Conservation (phyloP, 2,888 invertebrate species). For the Nephrotoma guestfalica region DNA sequence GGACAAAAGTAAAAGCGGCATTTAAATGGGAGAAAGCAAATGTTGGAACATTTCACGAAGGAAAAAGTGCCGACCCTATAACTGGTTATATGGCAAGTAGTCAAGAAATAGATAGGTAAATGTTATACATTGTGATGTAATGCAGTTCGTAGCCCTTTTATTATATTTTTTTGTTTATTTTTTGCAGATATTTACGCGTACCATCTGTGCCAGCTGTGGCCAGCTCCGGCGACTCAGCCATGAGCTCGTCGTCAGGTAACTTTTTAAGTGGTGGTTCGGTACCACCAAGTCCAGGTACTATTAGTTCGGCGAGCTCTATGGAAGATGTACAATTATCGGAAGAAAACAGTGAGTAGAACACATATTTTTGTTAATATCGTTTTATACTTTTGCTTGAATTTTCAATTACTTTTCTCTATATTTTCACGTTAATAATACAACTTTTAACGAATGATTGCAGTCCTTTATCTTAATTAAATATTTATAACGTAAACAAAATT, state of each 20-base stretch:
- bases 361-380: not conserved
- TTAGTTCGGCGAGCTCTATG: constrained; percentile 59
- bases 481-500: no score
- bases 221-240: constrained; percentile 40
- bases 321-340: constrained; percentile 39
- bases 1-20: constrained; percentile 81
- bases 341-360: constrained; percentile 19
- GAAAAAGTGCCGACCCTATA: constrained; percentile 30
- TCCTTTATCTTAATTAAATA: not conserved
- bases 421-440: not conserved
- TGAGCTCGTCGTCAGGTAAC: constrained; percentile 33
- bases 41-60: constrained; percentile 28
- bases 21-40: constrained; percentile 74
- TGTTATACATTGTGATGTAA: not conserved
- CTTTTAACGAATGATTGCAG: not conserved
- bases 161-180: not conserved
- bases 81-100: constrained; percentile 34
- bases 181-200: constrained; percentile 33
- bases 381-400: not conserved
- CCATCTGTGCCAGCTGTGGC: constrained; percentile 32
- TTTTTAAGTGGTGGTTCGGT: constrained; percentile 37
- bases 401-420: not conserved
- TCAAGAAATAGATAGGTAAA: constrained; percentile 33
- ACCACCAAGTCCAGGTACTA: constrained; percentile 44
- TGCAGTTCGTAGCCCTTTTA: not conserved